Evolutionary conservation across 1,140 invertebrate species (phyloP).

Genomic region (Zaprionus davidi): DNA sequence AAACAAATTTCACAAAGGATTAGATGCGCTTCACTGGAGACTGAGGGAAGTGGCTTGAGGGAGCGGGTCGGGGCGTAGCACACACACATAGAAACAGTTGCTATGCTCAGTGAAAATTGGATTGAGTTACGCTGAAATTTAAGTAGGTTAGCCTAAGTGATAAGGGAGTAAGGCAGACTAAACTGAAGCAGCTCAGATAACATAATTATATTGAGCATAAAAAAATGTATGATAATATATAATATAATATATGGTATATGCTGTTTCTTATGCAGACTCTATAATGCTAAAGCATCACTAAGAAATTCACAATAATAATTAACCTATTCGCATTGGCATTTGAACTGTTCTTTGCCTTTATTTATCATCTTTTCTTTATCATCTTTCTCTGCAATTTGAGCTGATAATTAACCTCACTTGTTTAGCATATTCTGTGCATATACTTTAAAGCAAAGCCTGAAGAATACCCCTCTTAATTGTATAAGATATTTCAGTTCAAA

Average conservation of each 20-base stretch:
- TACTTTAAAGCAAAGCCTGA: no score
- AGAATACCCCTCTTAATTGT: background rate
- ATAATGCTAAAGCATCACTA: no score
- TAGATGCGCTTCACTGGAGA: conserved; percentile 63
- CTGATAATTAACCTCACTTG: background rate
- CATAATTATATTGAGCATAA: no score
- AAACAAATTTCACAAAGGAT: conserved; percentile 79
- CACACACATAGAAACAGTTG: conserved; percentile 10
- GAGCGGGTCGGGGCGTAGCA: background rate
- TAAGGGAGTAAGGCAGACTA: background rate
- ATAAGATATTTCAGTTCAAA: background rate
- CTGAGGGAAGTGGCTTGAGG: background rate
- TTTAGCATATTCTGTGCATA: background rate
- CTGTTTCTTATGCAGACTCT: no score
- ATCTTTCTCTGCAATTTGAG: background rate
- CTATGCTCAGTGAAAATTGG: background rate
- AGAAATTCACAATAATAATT: background rate
- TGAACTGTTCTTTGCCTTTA: background rate
- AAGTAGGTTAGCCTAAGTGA: conserved; percentile 4
- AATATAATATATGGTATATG: no score
- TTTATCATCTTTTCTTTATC: background rate
- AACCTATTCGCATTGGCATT: background rate
- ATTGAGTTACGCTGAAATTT: background rate
- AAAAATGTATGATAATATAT: no score
- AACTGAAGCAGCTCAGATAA: no score